Conservation (phyloP, 2,888 invertebrate genomes). For the Corythucha ciliata region DNA sequence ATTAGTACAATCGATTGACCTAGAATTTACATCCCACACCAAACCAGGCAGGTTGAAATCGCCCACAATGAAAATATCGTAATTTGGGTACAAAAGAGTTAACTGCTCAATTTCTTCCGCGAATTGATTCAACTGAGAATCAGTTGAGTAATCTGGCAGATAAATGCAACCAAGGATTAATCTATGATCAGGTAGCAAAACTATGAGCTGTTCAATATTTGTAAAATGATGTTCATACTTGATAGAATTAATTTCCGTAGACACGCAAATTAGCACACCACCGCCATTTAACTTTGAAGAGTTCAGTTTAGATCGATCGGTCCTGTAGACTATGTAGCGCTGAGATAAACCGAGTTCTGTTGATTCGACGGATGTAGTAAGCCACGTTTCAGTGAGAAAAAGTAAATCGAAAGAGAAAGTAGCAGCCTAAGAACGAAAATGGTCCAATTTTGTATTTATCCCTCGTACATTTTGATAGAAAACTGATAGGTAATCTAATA, state of each 20-base stretch:
- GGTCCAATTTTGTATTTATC: too few relatives aligned
- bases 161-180: background rate
- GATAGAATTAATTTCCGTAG: background rate
- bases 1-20: too few relatives aligned
- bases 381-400: too few relatives aligned
- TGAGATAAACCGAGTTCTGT: background rate
- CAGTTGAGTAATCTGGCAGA: slow-evolving; percentile 4
- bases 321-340: background rate
- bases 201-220: background rate
- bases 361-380: too few relatives aligned
- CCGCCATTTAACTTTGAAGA: slow-evolving; percentile 1
- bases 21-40: too few relatives aligned
- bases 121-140: slow-evolving; percentile 4
- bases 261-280: background rate
- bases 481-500: too few relatives aligned
- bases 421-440: too few relatives aligned
- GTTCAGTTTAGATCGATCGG: background rate
- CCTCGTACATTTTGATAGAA: too few relatives aligned
- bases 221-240: background rate
- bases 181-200: background rate
- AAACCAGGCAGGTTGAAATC: slow-evolving; percentile 6
- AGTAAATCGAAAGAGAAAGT: too few relatives aligned
- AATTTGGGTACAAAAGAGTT: background rate
- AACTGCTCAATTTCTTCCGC: slow-evolving; percentile 7
- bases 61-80: slow-evolving; percentile 1